A percentile compares a stretch with the other conserved stretches of the same genome.
phyloP scores from a whole-genome alignment of 2,888 invertebrate species.

The Silvanus unidentatus region DNA sequence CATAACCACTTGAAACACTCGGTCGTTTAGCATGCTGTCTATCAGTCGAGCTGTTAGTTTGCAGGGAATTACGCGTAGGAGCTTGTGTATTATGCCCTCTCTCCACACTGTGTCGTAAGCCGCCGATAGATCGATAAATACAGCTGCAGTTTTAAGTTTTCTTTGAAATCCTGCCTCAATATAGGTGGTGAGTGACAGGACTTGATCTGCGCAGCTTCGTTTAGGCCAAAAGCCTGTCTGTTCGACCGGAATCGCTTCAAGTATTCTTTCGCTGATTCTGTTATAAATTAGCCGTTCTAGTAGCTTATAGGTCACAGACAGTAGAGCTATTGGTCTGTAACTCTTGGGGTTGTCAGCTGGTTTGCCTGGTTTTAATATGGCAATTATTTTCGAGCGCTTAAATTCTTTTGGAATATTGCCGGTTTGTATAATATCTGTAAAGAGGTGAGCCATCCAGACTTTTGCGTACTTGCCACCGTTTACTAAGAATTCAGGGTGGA shows the following conservation, averaged over 20 bases:
- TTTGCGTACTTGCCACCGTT: too few relatives aligned
- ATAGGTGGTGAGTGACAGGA: conserved; percentile 16
- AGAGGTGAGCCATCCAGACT: too few relatives aligned
- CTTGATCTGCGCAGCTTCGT: conserved; percentile 17
- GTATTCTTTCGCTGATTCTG: background rate
- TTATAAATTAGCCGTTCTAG: background rate
- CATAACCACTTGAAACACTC: conserved; percentile 13
- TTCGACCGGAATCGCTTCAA: conserved; percentile 10
- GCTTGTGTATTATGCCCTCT: conserved; percentile 15
- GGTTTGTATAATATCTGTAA: too few relatives aligned
- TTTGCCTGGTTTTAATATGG: conserved; percentile 8
- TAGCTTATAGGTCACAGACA: background rate
- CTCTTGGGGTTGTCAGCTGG: background rate
- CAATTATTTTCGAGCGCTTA: conserved; percentile 7
- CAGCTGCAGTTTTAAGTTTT: conserved; percentile 14
- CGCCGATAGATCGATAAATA: conserved; percentile 14
- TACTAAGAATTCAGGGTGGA: too few relatives aligned
- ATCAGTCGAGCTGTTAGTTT: conserved; percentile 5
- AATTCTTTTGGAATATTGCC: too few relatives aligned
- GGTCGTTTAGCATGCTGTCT: conserved; percentile 15
- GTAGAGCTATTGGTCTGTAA: background rate
- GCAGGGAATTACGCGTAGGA: conserved; percentile 11
- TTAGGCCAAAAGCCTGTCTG: conserved; percentile 21
- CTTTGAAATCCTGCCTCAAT: conserved; percentile 20
- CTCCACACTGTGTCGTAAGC: conserved; percentile 17